phyloP scores from a whole-genome alignment of 1,140 invertebrate genomes.

The Zaprionus inermis region DNA sequence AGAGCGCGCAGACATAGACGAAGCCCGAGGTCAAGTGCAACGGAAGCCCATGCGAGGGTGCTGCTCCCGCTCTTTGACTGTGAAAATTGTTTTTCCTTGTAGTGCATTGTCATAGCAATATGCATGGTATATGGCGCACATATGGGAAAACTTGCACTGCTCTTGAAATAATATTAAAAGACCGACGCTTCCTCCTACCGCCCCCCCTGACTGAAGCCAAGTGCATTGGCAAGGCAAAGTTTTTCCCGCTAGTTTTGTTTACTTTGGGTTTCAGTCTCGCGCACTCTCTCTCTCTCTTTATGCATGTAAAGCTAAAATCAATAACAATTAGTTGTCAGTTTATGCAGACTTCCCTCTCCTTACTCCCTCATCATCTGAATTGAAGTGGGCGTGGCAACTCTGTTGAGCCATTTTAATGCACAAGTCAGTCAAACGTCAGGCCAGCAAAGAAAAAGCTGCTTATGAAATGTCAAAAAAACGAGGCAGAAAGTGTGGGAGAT shows the following conservation, averaged over 20 bases:
- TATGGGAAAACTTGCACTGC: conserved; percentile 24
- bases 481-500: background rate
- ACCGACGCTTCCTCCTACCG: background rate
- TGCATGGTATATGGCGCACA: conserved; percentile 12
- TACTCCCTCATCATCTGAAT: background rate
- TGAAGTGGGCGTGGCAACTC: background rate
- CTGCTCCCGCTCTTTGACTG: conserved; percentile 15
- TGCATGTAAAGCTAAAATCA: conserved; percentile 49
- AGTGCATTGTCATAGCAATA: conserved; percentile 44
- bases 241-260: background rate
- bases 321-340: conserved; percentile 51
- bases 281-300: too few species aligned
- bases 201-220: conserved; percentile 7
- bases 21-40: conserved; percentile 41
- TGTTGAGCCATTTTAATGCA: conserved; percentile 38
- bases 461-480: conserved; percentile 11
- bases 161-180: conserved; percentile 36
- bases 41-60: conserved; percentile 9
- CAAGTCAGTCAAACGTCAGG: conserved; percentile 21
- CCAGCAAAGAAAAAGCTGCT: background rate
- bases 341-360: conserved; percentile 17
- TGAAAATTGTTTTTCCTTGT: conserved; percentile 26
- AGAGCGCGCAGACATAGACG: background rate
- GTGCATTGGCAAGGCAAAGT: conserved; percentile 17
- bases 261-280: background rate